These are phyloP conservation scores for Lycocerus yunnanus DNA, from an alignment of 2,888 invertebrate genomes.

Conservation along the genomic window DNA sequence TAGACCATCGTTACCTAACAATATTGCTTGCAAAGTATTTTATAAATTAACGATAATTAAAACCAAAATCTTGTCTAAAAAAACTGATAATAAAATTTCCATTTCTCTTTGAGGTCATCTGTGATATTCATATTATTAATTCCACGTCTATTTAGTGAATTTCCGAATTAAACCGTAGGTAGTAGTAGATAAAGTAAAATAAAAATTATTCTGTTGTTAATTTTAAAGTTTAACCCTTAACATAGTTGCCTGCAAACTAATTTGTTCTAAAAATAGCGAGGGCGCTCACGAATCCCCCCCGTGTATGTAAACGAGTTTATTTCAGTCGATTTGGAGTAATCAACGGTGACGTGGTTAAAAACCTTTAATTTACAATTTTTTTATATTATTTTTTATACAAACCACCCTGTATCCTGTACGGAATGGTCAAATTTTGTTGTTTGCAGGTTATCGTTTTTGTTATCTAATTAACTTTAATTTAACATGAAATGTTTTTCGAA, in stretches of 20 bases:
- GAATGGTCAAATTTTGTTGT: background rate
- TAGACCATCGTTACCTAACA: background rate
- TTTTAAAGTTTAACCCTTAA: background rate
- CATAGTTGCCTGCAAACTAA: background rate
- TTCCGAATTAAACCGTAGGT: slow-evolving; percentile 23
- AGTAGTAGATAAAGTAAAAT: background rate
- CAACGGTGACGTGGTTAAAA: background rate
- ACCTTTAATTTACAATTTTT: background rate
- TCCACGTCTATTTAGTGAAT: slow-evolving; percentile 22
- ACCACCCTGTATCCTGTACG: background rate
- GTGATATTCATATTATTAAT: slow-evolving; percentile 24
- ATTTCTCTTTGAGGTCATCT: slow-evolving; percentile 27
- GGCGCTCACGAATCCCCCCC: background rate
- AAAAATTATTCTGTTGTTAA: background rate
- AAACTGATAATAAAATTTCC: slow-evolving; percentile 25
- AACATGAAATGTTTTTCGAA: no score
- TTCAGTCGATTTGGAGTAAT: background rate
- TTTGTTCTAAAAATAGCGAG: background rate
- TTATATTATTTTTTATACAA: background rate
- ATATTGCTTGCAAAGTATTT: slow-evolving; percentile 6
- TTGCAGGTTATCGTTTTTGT: background rate
- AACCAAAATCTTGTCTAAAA: background rate
- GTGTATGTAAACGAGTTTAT: background rate
- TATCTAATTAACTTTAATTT: no score
- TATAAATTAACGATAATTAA: background rate